These are phyloP conservation scores for Halesus radiatus DNA, from an alignment of 1,140 invertebrate species.

Conservation along the genomic window DNA sequence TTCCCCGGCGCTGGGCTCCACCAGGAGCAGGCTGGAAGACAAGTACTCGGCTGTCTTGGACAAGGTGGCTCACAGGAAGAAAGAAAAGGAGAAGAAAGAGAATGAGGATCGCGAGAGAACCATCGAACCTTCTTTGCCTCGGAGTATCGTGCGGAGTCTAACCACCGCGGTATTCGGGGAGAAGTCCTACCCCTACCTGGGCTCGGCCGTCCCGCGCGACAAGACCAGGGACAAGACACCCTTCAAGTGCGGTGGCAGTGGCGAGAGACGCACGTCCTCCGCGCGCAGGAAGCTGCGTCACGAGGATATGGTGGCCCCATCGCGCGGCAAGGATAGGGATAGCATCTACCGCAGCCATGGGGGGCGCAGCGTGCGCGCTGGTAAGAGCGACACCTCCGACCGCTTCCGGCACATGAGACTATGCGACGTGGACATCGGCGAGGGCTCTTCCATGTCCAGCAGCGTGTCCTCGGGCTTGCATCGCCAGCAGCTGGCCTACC, in stretches of 20 bases:
- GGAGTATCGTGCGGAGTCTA: constrained; percentile 72
- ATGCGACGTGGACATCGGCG: constrained; percentile 68
- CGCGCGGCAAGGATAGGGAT: constrained; percentile 67
- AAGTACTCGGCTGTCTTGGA: constrained; percentile 82
- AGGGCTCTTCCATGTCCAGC: constrained; percentile 41
- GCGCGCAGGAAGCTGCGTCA: constrained; percentile 57
- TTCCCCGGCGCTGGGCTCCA: constrained; percentile 64
- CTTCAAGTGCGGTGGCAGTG: constrained; percentile 66
- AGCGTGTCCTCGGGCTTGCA: constrained; percentile 63
- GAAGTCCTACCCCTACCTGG: constrained; percentile 77
- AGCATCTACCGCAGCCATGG: constrained; percentile 65
- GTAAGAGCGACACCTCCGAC: constrained; percentile 69
- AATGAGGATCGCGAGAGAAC: constrained; percentile 72
- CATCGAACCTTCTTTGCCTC: constrained; percentile 70
- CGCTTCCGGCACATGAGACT: constrained; percentile 66
- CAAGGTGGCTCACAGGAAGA: constrained; percentile 73
- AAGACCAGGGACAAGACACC: constrained; percentile 74
- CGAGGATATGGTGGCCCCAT: background rate
- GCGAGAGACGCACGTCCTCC: constrained; percentile 56
- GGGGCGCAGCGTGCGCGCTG: constrained; percentile 67
- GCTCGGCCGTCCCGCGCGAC: constrained; percentile 60
- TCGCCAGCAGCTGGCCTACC: constrained; percentile 69
- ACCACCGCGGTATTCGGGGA: constrained; percentile 78
- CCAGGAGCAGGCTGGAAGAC: constrained; percentile 79
- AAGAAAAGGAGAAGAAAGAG: constrained; percentile 63